Evolutionary conservation across 1,140 invertebrate genomes (phyloP).

Genomic region (Venustaconcha ellipsiformis): DNA sequence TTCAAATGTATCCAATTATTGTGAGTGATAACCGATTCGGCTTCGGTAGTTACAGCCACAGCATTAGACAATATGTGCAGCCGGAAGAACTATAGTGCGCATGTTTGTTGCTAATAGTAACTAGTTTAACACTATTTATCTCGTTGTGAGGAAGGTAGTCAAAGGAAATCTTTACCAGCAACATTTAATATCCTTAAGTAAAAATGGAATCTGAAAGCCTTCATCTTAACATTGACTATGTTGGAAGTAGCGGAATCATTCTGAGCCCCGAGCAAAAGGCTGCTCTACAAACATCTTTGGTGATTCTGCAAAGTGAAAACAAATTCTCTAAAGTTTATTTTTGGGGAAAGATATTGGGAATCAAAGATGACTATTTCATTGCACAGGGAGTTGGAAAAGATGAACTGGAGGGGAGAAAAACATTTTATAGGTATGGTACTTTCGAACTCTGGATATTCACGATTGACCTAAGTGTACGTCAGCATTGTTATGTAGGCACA

Average conservation of each 20-base stretch:
- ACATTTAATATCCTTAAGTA: background rate
- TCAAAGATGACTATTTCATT: slow-evolving; percentile 69
- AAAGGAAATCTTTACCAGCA: background rate
- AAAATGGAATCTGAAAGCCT: slow-evolving; percentile 65
- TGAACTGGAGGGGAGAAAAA: slow-evolving; percentile 65
- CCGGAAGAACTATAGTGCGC: too few relatives aligned
- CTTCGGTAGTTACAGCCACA: too few relatives aligned
- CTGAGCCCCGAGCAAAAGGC: slow-evolving; percentile 67
- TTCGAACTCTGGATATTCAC: background rate
- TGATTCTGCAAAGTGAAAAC: slow-evolving; percentile 67
- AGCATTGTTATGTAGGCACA: too few relatives aligned
- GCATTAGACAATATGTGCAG: too few relatives aligned
- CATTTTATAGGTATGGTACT: slow-evolving; percentile 65
- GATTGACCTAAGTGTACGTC: too few relatives aligned
- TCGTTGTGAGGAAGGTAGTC: too few relatives aligned
- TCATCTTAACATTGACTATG: slow-evolving; percentile 65
- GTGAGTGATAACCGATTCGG: too few relatives aligned
- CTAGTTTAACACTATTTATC: too few relatives aligned
- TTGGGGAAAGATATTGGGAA: slow-evolving; percentile 69
- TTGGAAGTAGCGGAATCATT: slow-evolving; percentile 65
- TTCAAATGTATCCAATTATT: too few relatives aligned
- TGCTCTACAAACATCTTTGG: slow-evolving; percentile 66
- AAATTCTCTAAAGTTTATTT: slow-evolving; percentile 69
- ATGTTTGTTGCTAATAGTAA: too few relatives aligned
- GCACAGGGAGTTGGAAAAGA: slow-evolving; percentile 66